Percentiles rank a stretch among this genome's conserved stretches.
phyloP scores from a whole-genome alignment of 2,888 invertebrate species.

The Ypsolopha scabrella region DNA sequence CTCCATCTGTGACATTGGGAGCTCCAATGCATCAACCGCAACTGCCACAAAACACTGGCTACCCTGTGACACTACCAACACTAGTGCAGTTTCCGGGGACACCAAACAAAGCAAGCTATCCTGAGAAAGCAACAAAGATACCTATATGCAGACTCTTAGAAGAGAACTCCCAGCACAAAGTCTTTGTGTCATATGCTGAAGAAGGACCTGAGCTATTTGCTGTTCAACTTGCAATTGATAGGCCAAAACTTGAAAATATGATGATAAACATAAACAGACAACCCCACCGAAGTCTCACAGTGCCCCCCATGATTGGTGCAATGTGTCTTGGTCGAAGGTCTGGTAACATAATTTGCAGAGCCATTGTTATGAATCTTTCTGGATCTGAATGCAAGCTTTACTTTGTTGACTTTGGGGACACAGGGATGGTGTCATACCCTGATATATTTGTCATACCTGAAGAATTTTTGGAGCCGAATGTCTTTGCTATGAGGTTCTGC shows the following conservation, averaged over 20 bases:
- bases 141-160: constrained; percentile 64
- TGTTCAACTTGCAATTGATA: constrained; percentile 75
- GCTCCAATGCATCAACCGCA: constrained; percentile 47
- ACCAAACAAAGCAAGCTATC: constrained; percentile 29
- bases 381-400: constrained; percentile 80
- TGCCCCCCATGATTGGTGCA: constrained; percentile 79
- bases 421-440: constrained; percentile 77
- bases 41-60: constrained; percentile 12
- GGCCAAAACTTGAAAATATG: constrained; percentile 72
- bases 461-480: constrained; percentile 77
- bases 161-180: too few relatives aligned
- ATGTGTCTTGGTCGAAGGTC: constrained; percentile 82
- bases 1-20: constrained; percentile 39
- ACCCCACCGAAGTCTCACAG: constrained; percentile 71
- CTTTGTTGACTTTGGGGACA: constrained; percentile 86
- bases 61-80: constrained; percentile 10
- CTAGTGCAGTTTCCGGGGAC: constrained; percentile 16
- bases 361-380: constrained; percentile 80
- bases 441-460: constrained; percentile 82
- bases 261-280: constrained; percentile 79
- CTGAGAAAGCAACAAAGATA: constrained; percentile 53
- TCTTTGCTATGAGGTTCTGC: too few relatives aligned
- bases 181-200: constrained; percentile 81
- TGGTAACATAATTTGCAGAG: constrained; percentile 79
- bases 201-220: constrained; percentile 85